Conservation (phyloP, 2,113 vertebrate species). For the Amphiprion ocellaris region DNA sequence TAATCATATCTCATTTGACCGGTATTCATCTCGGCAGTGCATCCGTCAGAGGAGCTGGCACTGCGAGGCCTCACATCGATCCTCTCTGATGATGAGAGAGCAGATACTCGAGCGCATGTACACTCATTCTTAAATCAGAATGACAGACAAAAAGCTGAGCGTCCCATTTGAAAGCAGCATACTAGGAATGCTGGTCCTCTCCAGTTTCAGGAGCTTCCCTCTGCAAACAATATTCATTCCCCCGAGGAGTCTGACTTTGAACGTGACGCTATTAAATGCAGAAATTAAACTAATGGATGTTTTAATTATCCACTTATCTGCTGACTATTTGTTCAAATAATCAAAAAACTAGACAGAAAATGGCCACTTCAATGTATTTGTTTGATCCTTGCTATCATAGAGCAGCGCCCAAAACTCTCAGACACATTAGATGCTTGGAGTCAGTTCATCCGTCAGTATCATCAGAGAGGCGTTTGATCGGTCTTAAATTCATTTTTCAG, state of each 20-base stretch:
- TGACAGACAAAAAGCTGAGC: slow-evolving; percentile 44
- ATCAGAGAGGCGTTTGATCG: too few species aligned
- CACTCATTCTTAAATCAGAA: slow-evolving; percentile 46
- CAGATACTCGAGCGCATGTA: slow-evolving; percentile 28
- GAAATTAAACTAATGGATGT: neutral
- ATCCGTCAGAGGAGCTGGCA: slow-evolving; percentile 45
- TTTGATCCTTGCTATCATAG: neutral
- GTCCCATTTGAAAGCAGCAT: slow-evolving; percentile 7
- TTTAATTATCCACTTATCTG: neutral
- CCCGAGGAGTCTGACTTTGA: neutral
- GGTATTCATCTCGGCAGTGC: slow-evolving; percentile 39
- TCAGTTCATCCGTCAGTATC: neutral
- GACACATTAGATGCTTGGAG: neutral
- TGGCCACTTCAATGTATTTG: neutral
- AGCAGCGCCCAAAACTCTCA: neutral
- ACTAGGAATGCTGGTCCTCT: slow-evolving; percentile 9
- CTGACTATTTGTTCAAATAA: neutral
- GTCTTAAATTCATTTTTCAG: too few species aligned
- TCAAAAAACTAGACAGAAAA: neutral
- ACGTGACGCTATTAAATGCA: neutral
- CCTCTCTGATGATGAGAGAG: slow-evolving; percentile 31
- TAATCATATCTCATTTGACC: slow-evolving; percentile 59
- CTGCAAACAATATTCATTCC: slow-evolving; percentile 24
- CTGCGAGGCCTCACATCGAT: slow-evolving; percentile 55
- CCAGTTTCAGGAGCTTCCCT: slow-evolving; percentile 6